A percentile compares a stretch with the other conserved stretches of the same genome.
These are phyloP conservation scores for Cyanocitta stelleri DNA, from an alignment of 2,113 vertebrate genomes.

Conservation along the genomic window DNA sequence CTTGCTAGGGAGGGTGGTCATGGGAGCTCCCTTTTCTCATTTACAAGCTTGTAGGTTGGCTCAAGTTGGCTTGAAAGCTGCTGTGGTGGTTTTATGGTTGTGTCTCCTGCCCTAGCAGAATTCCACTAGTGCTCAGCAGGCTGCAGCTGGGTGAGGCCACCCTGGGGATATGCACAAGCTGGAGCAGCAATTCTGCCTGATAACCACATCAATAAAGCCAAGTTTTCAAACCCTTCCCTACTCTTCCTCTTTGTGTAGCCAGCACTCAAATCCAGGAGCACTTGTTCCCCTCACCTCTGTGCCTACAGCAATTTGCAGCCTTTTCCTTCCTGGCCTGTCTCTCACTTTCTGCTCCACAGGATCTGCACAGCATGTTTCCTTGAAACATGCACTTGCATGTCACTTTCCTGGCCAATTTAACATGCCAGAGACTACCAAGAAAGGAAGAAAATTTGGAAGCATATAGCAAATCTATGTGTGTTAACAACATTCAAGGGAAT, in stretches of 20 bases:
- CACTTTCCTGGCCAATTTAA: neutral
- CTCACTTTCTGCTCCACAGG: neutral
- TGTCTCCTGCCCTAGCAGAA: neutral
- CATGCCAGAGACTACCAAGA: neutral
- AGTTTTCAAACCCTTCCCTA: neutral
- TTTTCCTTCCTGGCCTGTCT: neutral
- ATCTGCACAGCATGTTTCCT: neutral
- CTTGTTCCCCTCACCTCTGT: neutral
- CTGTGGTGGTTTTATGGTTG: neutral
- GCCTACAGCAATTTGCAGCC: neutral
- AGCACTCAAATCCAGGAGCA: neutral
- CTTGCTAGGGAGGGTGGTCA: neutral
- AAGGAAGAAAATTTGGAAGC: neutral
- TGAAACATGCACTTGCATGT: neutral
- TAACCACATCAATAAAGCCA: neutral
- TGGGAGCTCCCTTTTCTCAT: neutral
- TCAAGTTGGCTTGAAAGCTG: neutral
- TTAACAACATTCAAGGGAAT: neutral
- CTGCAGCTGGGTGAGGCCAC: neutral
- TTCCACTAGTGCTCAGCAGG: neutral
- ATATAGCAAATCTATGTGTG: neutral
- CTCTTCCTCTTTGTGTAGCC: neutral
- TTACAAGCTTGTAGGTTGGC: neutral
- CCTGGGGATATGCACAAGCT: fast-evolving
- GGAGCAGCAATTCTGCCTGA: neutral